phyloP scores from a whole-genome alignment of 2,888 invertebrate genomes.

The Atethmia centrago region DNA sequence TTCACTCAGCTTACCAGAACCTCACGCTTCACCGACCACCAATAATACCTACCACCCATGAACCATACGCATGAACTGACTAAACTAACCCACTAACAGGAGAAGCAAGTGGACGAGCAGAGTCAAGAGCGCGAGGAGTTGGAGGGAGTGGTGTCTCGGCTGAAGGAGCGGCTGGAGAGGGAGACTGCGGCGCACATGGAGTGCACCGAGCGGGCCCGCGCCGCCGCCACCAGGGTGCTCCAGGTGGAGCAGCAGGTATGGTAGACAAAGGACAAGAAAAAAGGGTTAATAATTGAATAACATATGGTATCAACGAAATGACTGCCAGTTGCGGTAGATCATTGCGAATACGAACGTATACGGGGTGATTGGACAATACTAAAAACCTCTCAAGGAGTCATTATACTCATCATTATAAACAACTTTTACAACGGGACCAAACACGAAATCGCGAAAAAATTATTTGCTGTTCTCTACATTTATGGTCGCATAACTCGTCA shows the following conservation, averaged over 20 bases:
- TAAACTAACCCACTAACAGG: slow-evolving; percentile 85
- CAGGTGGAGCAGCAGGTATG: slow-evolving; percentile 91
- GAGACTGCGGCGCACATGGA: slow-evolving; percentile 97
- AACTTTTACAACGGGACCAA: no score
- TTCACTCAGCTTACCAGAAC: slow-evolving; percentile 36
- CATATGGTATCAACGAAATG: neutral
- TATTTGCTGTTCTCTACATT: no score
- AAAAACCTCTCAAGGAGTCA: no score
- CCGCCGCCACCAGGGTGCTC: slow-evolving; percentile 89
- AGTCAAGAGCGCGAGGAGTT: slow-evolving; percentile 98
- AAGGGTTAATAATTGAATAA: neutral
- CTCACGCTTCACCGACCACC: slow-evolving; percentile 53
- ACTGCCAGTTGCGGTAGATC: neutral
- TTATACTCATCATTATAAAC: no score
- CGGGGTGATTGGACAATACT: no score
- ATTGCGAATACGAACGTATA: no score
- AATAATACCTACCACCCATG: slow-evolving; percentile 47
- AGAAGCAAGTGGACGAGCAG: slow-evolving; percentile 97
- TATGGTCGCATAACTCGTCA: no score
- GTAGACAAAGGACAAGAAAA: neutral
- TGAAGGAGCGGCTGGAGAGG: slow-evolving; percentile 96
- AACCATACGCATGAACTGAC: slow-evolving; percentile 68
- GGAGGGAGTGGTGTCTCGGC: slow-evolving; percentile 94
- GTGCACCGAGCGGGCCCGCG: slow-evolving; percentile 93
- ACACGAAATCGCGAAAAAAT: no score